phyloP scores from a whole-genome alignment of 2,888 invertebrate genomes.

The Luperina testacea region DNA sequence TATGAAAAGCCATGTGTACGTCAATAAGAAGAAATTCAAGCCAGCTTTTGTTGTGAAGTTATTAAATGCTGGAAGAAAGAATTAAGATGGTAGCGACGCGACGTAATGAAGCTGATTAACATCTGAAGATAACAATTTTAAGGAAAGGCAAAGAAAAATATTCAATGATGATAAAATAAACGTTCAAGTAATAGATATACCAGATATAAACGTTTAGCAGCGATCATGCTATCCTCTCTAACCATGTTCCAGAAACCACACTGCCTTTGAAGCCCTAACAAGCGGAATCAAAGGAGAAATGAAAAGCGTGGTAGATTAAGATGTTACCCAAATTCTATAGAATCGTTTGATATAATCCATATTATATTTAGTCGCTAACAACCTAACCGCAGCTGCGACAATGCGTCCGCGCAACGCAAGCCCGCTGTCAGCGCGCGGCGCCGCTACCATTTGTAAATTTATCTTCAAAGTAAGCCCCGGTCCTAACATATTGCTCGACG shows the following conservation, averaged over 20 bases:
- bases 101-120: neutral
- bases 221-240: neutral
- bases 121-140: neutral
- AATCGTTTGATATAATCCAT: conserved; percentile 66
- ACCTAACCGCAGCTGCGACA: conserved; percentile 80
- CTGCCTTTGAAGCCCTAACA: conserved; percentile 50
- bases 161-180: neutral
- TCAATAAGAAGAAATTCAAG: neutral
- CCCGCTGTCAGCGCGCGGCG: conserved; percentile 77
- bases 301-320: conserved; percentile 52
- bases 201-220: neutral
- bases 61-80: neutral
- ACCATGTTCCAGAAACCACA: conserved; percentile 6
- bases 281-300: conserved; percentile 52
- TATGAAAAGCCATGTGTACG: neutral
- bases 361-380: conserved; percentile 72
- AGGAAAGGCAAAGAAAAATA: neutral
- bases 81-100: neutral
- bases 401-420: conserved; percentile 73
- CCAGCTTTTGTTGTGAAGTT: neutral
- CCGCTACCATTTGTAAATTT: conserved; percentile 82
- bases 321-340: conserved; percentile 60
- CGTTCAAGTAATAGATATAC: neutral
- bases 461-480: conserved; percentile 83
- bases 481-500: conserved; percentile 79